These are phyloP conservation scores for Apodemus speciosus DNA, from an alignment of 2,113 vertebrate genomes.

Conservation along the genomic window DNA sequence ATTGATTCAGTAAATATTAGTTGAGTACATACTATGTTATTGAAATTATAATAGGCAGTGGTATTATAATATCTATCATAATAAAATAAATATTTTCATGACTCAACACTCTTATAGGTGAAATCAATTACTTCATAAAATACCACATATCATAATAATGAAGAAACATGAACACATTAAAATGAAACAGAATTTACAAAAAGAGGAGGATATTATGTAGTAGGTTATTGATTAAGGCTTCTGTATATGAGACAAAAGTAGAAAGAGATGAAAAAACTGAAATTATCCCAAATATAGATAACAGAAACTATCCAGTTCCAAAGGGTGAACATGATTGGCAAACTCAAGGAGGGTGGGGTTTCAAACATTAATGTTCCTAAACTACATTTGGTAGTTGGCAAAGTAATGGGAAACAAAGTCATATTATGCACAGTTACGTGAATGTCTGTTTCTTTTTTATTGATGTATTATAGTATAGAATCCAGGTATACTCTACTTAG, in stretches of 20 bases:
- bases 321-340: neutral
- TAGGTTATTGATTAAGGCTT: neutral
- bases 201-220: neutral
- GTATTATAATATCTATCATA: neutral
- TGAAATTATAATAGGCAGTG: neutral
- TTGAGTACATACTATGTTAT: neutral
- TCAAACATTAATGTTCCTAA: neutral
- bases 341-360: neutral
- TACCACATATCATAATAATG: neutral
- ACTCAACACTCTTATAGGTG: neutral
- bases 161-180: neutral
- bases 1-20: conserved; percentile 31
- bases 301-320: neutral
- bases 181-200: neutral
- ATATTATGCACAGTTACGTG: neutral
- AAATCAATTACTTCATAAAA: neutral
- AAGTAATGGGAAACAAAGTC: neutral
- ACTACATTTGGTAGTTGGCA: neutral
- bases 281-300: neutral
- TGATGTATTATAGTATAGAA: neutral
- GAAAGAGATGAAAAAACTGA: neutral
- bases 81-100: neutral
- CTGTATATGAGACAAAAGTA: neutral
- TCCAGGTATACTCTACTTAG: neutral
- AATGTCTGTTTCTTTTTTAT: neutral